These are phyloP conservation scores for Ceratina australensis DNA, from an alignment of 1,140 invertebrate genomes.

Conservation along the genomic window DNA sequence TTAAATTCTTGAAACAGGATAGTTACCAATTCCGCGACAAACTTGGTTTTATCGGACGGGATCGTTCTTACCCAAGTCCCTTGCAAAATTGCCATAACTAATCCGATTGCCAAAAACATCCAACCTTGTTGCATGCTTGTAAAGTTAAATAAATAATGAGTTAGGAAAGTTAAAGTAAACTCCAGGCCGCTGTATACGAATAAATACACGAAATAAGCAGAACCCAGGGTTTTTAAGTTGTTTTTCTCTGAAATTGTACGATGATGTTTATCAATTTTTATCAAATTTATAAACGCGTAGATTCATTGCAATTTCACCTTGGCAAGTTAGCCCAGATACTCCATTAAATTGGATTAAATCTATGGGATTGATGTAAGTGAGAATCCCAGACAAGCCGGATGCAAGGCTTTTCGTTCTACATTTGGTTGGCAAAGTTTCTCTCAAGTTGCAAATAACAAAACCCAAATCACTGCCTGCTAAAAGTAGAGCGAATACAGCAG, in stretches of 20 bases:
- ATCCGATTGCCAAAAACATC: slow-evolving; percentile 97
- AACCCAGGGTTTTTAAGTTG: slow-evolving; percentile 87
- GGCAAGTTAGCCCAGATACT: slow-evolving; percentile 61
- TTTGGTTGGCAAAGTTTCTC: slow-evolving; percentile 91
- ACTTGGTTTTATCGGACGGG: slow-evolving; percentile 86
- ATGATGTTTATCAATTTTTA: neutral
- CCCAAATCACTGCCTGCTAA: slow-evolving; percentile 90
- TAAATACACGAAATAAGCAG: slow-evolving; percentile 96
- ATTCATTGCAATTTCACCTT: slow-evolving; percentile 56
- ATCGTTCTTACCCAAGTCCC: slow-evolving; percentile 92
- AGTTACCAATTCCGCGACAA: slow-evolving; percentile 84
- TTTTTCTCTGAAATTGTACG: slow-evolving; percentile 81
- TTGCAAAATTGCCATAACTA: slow-evolving; percentile 96
- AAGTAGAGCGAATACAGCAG: slow-evolving; percentile 91
- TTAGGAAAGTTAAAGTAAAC: slow-evolving; percentile 98
- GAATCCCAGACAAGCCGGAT: slow-evolving; percentile 85
- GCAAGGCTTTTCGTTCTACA: slow-evolving; percentile 84
- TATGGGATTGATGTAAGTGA: slow-evolving; percentile 87
- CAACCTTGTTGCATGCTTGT: slow-evolving; percentile 97
- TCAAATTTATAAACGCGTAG: slow-evolving; percentile 56
- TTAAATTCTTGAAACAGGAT: slow-evolving; percentile 57
- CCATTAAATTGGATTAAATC: slow-evolving; percentile 82
- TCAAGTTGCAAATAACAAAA: slow-evolving; percentile 87
- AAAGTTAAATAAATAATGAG: slow-evolving; percentile 95
- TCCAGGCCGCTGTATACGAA: slow-evolving; percentile 98